phyloP scores from a whole-genome alignment of 2,113 vertebrate species.

The Megaptera novaeangliae region DNA sequence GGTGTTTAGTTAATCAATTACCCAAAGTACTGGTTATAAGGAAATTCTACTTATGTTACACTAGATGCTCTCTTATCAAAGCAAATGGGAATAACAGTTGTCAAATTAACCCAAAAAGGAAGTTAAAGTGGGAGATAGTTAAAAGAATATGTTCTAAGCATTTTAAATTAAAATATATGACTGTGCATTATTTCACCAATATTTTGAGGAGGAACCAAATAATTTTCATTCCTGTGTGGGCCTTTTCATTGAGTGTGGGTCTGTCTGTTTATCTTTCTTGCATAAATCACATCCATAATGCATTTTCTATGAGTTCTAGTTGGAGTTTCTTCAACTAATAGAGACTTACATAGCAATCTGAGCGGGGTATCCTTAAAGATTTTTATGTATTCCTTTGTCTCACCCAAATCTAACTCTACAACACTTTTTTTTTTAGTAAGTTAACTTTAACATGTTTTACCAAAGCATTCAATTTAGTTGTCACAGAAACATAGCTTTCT shows the following conservation, averaged over 20 bases:
- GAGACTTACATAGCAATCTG: background rate
- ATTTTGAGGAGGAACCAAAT: background rate
- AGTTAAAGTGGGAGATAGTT: background rate
- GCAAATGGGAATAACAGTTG: background rate
- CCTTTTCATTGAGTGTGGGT: background rate
- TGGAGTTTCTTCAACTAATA: background rate
- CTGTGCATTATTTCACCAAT: background rate
- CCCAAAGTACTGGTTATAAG: background rate
- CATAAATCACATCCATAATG: background rate
- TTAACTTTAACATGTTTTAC: background rate
- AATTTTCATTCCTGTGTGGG: background rate
- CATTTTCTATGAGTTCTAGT: background rate
- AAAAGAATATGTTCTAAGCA: background rate
- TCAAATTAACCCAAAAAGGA: background rate
- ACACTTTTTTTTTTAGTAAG: background rate
- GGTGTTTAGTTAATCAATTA: constrained; percentile 46
- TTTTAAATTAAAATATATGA: background rate
- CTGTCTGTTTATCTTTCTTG: background rate
- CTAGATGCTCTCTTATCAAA: background rate
- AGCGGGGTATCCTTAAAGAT: background rate
- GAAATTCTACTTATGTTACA: background rate
- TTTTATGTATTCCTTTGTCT: background rate
- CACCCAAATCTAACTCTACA: background rate
- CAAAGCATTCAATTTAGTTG: background rate
- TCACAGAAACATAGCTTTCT: background rate